Evolutionary conservation across 2,113 vertebrate genomes (phyloP), one percentile per base, ranked within the genome.

Genomic region (Pseudorhombus dupliciocellatus): DNA sequence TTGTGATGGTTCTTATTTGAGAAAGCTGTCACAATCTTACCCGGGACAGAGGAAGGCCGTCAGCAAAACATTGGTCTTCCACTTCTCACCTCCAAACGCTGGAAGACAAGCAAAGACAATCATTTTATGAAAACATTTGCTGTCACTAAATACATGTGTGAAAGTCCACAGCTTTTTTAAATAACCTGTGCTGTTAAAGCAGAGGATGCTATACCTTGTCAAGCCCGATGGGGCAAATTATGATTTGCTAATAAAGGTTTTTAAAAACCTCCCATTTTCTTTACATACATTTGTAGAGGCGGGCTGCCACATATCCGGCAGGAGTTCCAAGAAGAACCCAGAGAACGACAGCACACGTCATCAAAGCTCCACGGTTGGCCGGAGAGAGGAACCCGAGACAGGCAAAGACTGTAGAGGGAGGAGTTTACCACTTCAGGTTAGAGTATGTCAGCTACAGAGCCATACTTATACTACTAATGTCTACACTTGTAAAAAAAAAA

Each of bases 291-390:
- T 97, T 97, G 89, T 98, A 98, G 91, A 97, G 96, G 60, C 97
- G 95, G 83, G 97, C 96, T 44, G 97, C 96, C 55, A 98, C 95
- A 8, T 96, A 98, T 81, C 97, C 97, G 0, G 97, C 97, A 61
- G 97, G 97, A 44, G 96, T 96, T 84, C 97, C 97, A 84, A 98
- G 94, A 24, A 98, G 92, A 53, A 98, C 97, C 97, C 97, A 98
- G 37, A 98, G 65, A 68, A 98, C 96, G 53, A 98, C 95, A 11
- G 97, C 96, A 80, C 96, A 98, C 0, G 96, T 98, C 97, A 98
- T 97, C 62, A 97, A 84, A 3, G 96, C 96, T 20, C 97, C 97
- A 11, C 96, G 93, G 83, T 98, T 98, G 1, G 96, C 97, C 57
- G 97, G 97, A 21, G 97, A 98, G 86, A 97, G 91, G 93, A 97